A percentile compares a stretch with the other conserved stretches of the same genome.
These are phyloP conservation scores for Microctenopoma steveboyesi DNA, from an alignment of 2,797 vertebrate species.

Conservation along the genomic window DNA sequence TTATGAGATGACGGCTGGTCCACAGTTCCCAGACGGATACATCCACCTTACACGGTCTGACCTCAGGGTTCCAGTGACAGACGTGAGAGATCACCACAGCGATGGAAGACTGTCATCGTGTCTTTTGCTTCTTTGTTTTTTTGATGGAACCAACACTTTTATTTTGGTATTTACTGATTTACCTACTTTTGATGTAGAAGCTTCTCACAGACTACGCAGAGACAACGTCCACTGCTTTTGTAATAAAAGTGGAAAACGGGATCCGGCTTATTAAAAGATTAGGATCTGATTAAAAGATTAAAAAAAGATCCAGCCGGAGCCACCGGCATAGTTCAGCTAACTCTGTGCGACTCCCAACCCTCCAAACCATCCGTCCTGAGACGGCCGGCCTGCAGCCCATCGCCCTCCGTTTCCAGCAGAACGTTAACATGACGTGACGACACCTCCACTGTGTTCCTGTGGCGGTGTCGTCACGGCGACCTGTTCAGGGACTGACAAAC, in stretches of 20 bases:
- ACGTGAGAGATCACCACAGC: background rate
- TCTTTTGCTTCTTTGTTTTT: background rate
- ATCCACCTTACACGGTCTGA: conserved; percentile 15
- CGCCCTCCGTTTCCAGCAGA: conserved; percentile 9
- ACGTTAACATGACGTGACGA: conserved; percentile 38
- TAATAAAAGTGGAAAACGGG: background rate
- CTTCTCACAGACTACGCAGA: conserved; percentile 9
- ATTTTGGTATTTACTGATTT: no score
- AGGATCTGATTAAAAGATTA: background rate
- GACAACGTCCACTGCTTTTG: background rate
- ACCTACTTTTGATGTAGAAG: background rate
- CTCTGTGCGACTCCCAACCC: conserved; percentile 22
- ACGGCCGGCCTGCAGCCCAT: conserved; percentile 16
- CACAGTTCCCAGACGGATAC: conserved; percentile 27
- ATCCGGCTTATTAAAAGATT: conserved; percentile 23
- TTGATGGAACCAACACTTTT: no score
- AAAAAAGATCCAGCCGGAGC: conserved; percentile 19
- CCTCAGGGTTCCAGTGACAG: background rate
- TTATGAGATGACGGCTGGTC: conserved; percentile 38
- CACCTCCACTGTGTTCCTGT: background rate
- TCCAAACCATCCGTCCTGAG: conserved; percentile 31
- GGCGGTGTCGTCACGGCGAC: background rate
- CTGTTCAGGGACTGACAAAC: background rate
- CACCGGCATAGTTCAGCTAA: background rate
- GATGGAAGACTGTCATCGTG: background rate